Base-by-base conservation (phyloP, 1,140 invertebrate species). In the Drosophila ambigua region DNA sequence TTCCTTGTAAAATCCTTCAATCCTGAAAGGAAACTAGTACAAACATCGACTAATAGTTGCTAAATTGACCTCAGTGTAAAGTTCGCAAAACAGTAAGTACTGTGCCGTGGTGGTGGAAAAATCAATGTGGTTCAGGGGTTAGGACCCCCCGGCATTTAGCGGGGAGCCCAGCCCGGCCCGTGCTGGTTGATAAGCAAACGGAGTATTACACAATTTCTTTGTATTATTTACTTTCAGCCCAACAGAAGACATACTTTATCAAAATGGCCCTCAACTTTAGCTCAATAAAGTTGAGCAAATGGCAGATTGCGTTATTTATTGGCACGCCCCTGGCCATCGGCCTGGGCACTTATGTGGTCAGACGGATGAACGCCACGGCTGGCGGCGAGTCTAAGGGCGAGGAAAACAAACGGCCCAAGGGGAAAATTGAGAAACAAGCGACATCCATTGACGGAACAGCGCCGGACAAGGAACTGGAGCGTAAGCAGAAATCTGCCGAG, bases 301-400 rank as follows among this genome's bases (percentile, higher is more conserved):
- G 93, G 93, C 93, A 93, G 83, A 61, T 92, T 60, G 90, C 90
- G 4, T 48, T 97, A 31, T 94, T 95, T 41, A 93, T 98, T 46
- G 97, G 96, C 68, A 95, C 96, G 71, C 96, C 96, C 71, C 93
- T 97, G 72, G 96, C 95, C 43, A 93, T 97, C 20, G 96, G 96
- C 43, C 92, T 97, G 82, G 96, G 96, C 81, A 95, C 97, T 76
- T 96, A 96, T 93, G 96, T 96, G 91, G 94, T 95, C 64, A 95
- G 93, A 90, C 94, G 94, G 68, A 93, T 92, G 31, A 91, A 79
- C 8, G 72, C 41, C 1, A 52, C 64, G 0, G 23, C 52, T 39
- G 62, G 51, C n/a, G 59, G 24, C 16, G 76, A 59, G 39, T 43
- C 54, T 13, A 63, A 63, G 26, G 74, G 65, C 31, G 64, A 45